Percentiles rank a stretch among this genome's conserved stretches.
Conservation (phyloP, 2,888 invertebrate genomes). For the Cactoblastis cactorum region DNA sequence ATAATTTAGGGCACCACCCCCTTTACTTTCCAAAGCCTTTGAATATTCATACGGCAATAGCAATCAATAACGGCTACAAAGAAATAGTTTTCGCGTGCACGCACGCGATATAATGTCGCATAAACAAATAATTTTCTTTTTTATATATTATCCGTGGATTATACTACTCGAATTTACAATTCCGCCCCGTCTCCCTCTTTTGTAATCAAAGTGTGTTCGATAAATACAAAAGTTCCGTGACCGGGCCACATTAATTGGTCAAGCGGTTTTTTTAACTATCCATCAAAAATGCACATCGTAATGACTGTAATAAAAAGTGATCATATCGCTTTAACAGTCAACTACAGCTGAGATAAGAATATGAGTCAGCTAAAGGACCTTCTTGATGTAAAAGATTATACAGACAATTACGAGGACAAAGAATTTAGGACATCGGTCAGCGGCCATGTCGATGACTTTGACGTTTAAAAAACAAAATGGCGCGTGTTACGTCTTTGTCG, state of each 20-base stretch:
- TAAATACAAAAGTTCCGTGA: conserved; percentile 70
- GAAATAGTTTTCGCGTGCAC: conserved; percentile 77
- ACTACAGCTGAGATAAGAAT: conserved; percentile 44
- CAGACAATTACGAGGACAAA: conserved; percentile 6
- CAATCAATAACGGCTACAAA: conserved; percentile 76
- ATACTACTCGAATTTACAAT: conserved; percentile 53
- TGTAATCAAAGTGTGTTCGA: conserved; percentile 54
- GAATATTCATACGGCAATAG: conserved; percentile 78
- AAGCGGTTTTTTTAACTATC: conserved; percentile 53
- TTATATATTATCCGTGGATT: conserved; percentile 65
- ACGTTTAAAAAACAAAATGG: conserved; percentile 47
- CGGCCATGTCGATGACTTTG: conserved; percentile 44
- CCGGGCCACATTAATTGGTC: conserved; percentile 68
- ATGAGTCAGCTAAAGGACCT: conserved; percentile 13
- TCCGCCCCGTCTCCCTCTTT: conserved; percentile 38
- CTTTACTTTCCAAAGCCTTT: conserved; percentile 70
- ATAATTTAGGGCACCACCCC: conserved; percentile 75
- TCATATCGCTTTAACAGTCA: conserved; percentile 51
- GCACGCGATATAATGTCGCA: conserved; percentile 76
- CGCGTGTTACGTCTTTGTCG: conserved; percentile 37
- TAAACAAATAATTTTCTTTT: conserved; percentile 75
- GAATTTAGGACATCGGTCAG: conserved; percentile 17
- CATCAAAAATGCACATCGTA: conserved; percentile 74
- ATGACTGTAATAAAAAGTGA: conserved; percentile 59
- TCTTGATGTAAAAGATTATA: conserved; percentile 11